Conservation (phyloP, 2,888 invertebrate genomes). For the Plemyria rubiginata region DNA sequence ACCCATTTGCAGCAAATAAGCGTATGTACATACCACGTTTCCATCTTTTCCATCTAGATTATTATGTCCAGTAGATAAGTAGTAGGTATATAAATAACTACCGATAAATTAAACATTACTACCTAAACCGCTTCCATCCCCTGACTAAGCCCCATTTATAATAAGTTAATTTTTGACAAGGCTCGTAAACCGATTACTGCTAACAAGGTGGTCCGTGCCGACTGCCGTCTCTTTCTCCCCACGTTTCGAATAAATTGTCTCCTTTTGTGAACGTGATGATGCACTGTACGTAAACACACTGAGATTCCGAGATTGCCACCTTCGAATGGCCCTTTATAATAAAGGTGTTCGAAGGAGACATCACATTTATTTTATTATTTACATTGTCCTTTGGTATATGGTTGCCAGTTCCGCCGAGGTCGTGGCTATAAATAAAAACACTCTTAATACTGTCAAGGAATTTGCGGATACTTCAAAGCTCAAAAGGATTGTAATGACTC, state of each 20-base stretch:
- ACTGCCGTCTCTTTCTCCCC: constrained; percentile 54
- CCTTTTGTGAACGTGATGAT: constrained; percentile 66
- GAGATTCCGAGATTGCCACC: constrained; percentile 65
- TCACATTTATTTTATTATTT: constrained; percentile 55
- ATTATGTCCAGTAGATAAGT: neutral
- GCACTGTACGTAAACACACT: constrained; percentile 53
- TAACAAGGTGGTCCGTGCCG: constrained; percentile 75
- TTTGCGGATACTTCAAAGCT: constrained; percentile 39
- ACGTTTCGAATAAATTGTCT: constrained; percentile 59
- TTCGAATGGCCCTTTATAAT: constrained; percentile 58
- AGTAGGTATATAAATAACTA: constrained; percentile 12
- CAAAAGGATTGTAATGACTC: constrained; percentile 37
- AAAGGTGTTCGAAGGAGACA: constrained; percentile 53
- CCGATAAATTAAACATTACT: constrained; percentile 43
- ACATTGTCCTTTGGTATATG: constrained; percentile 48
- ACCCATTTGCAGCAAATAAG: no score
- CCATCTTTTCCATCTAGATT: neutral
- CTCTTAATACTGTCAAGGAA: constrained; percentile 36
- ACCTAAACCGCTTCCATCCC: constrained; percentile 33
- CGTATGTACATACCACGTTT: neutral
- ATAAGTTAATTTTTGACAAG: constrained; percentile 76
- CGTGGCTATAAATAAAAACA: constrained; percentile 43
- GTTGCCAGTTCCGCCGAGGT: constrained; percentile 46
- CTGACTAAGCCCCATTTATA: constrained; percentile 61
- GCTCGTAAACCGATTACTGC: constrained; percentile 76